phyloP scores from a whole-genome alignment of 2,888 invertebrate species.

The Euproctis similis region DNA sequence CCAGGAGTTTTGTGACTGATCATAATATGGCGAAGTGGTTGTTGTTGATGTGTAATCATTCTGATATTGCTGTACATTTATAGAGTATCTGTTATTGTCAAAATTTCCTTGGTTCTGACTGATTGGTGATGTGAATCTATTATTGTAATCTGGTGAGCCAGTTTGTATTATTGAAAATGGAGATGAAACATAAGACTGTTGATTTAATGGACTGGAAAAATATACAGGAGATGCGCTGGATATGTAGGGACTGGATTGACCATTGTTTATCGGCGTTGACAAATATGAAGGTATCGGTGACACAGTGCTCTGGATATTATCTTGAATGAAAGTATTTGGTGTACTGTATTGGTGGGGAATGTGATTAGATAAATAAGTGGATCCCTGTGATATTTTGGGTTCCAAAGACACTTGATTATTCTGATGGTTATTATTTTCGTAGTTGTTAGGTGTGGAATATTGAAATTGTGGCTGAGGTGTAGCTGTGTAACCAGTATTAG shows the following conservation, averaged over 20 bases:
- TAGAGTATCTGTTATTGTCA: slow-evolving; percentile 54
- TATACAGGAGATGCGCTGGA: slow-evolving; percentile 61
- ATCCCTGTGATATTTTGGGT: slow-evolving; percentile 40
- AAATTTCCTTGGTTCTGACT: slow-evolving; percentile 40
- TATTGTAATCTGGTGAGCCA: slow-evolving; percentile 47
- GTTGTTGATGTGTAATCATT: slow-evolving; percentile 54
- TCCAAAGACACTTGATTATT: slow-evolving; percentile 46
- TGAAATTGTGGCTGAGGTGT: slow-evolving; percentile 53
- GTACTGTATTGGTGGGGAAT: slow-evolving; percentile 47
- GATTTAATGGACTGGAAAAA: slow-evolving; percentile 54
- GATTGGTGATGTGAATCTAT: slow-evolving; percentile 42
- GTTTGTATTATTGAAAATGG: slow-evolving; percentile 52
- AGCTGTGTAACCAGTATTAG: slow-evolving; percentile 52
- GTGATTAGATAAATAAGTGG: slow-evolving; percentile 40
- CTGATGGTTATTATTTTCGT: slow-evolving; percentile 41
- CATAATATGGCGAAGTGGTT: slow-evolving; percentile 45
- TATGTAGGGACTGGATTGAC: slow-evolving; percentile 52
- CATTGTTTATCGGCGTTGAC: slow-evolving; percentile 49
- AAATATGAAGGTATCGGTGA: slow-evolving; percentile 50
- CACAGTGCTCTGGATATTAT: slow-evolving; percentile 50
- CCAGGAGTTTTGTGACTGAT: slow-evolving; percentile 45
- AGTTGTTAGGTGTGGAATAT: slow-evolving; percentile 43
- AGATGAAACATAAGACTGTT: slow-evolving; percentile 58
- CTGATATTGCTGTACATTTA: slow-evolving; percentile 46
- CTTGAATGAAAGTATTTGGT: slow-evolving; percentile 42